These are phyloP conservation scores for Oreochromis niloticus DNA, from an alignment of 2,113 vertebrate genomes.

Conservation along the genomic window DNA sequence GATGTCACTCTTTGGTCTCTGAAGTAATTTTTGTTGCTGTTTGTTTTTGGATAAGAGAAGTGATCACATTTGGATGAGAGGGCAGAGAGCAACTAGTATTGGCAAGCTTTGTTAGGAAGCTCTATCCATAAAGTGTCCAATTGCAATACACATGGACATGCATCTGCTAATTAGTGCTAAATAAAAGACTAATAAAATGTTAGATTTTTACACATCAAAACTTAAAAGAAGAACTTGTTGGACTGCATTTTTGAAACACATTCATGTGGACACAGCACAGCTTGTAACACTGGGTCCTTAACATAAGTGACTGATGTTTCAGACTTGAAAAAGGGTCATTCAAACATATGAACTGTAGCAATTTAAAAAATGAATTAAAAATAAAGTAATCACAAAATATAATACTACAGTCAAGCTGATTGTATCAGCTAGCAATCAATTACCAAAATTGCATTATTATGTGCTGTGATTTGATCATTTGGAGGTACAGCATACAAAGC, in stretches of 20 bases:
- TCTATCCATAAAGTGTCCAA: neutral
- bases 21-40: neutral
- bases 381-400: neutral
- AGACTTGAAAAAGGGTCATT: neutral
- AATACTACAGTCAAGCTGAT: neutral
- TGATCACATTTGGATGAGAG: neutral
- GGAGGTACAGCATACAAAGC: constrained; percentile 9
- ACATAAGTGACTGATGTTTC: neutral
- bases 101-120: neutral
- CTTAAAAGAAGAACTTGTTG: neutral
- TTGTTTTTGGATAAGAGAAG: neutral
- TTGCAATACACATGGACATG: neutral
- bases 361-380: neutral
- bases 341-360: neutral
- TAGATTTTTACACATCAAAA: neutral
- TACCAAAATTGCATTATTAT: neutral
- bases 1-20: neutral
- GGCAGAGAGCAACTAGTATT: neutral
- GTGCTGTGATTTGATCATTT: neutral
- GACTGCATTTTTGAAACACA: neutral
- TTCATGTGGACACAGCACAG: neutral
- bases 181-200: neutral
- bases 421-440: neutral
- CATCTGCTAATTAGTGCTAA: neutral
- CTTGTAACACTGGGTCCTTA: neutral